Base-by-base conservation (phyloP, 2,113 vertebrate species). In the Anolis sagrei region DNA sequence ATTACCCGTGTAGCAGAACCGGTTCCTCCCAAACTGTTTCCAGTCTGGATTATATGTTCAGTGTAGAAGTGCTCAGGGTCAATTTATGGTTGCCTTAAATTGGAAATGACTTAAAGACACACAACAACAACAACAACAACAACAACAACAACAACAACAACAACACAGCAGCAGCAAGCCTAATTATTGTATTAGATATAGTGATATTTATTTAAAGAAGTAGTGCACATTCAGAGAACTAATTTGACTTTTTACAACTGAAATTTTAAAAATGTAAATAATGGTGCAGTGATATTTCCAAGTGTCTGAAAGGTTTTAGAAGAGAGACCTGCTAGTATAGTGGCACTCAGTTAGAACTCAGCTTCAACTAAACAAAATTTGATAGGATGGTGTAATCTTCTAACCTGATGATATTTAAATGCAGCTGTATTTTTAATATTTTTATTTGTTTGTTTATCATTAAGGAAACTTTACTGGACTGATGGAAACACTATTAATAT, bases 401-500 rank as follows among this genome's bases (percentile, higher is more conserved):
- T 4, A 7, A 29, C 27, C n/a, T n/a, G n/a, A 64, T 44, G 1
- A 64, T 64, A 64, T 21, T 21, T 64, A 19, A 64, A 64, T 64
- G 61, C 18, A 19, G 21, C 18, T 23, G 25, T 54, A 27, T 58
- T 34, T 7, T 61, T 66, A 61, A 73, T 73, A 4, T 13, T 73
- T 0, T 7, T 27, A 79, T 1, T 9, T 0, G 70, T 81, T 1
- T 86, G 78, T 93, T 88, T 88, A 49, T 76, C 88, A 76, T 89
- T 89, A 93, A 99, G 99, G 51, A 99, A 98, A 93, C 97, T 99
- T 18, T 99, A 98, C 90, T 99, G 99, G 99, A 99, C 97, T 0
- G 99, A 99, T 95, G 98, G 98, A 25, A 99, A 98, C 93, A 98
- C 98, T 69, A 98, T 99, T 93, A 99, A 99, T 93, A 96, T 99